phyloP scores from a whole-genome alignment of 2,797 vertebrate genomes.

The Tenualosa thibaudeaui region DNA sequence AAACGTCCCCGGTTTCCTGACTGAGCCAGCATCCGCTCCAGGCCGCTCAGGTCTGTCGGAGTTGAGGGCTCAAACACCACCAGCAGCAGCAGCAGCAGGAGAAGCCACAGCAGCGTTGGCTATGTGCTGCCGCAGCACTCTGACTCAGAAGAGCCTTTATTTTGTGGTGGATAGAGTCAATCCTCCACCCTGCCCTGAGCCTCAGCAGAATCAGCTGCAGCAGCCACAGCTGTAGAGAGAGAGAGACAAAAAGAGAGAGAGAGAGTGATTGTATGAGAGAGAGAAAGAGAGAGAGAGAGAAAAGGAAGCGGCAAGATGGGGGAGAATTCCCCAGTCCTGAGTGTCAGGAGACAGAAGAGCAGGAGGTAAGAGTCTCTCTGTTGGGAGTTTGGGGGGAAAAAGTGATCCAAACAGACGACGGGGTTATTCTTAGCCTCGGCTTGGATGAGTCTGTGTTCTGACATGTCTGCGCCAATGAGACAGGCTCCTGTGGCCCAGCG shows the following conservation, averaged over 20 bases:
- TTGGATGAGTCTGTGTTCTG: neutral
- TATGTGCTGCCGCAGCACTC: neutral
- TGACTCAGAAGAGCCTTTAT: neutral
- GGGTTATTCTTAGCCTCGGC: neutral
- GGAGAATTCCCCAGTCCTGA: conserved; percentile 8
- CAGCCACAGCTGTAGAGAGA: neutral
- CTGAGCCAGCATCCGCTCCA: neutral
- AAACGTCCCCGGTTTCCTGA: conserved; percentile 17
- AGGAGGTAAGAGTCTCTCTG: conserved; percentile 12
- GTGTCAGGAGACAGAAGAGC: conserved; percentile 18
- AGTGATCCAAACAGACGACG: neutral
- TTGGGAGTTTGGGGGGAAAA: neutral
- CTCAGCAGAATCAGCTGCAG: neutral
- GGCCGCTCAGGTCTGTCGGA: neutral
- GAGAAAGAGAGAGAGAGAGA: neutral
- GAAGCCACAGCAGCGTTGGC: neutral
- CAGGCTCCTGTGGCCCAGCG: neutral
- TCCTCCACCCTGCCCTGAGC: neutral
- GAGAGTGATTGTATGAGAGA: neutral
- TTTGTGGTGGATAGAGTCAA: neutral
- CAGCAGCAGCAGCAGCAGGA: neutral
- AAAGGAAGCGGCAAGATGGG: neutral
- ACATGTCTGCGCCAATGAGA: neutral
- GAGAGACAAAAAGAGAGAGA: neutral
- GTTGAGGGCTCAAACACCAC: neutral